These are phyloP conservation scores for Furcifer pardalis DNA, from an alignment of 2,797 vertebrate species.

Conservation along the genomic window DNA sequence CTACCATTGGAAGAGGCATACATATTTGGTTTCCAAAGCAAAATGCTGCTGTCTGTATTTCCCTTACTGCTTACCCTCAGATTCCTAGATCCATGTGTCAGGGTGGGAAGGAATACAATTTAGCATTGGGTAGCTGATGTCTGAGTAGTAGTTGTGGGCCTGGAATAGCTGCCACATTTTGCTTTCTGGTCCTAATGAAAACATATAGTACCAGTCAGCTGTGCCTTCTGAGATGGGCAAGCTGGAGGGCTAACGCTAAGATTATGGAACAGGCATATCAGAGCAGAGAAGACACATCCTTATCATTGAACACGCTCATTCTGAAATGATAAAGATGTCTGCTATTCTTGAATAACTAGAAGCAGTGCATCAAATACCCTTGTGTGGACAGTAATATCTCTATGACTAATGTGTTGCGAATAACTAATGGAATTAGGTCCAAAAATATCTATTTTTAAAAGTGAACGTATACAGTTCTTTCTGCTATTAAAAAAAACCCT, in stretches of 20 bases:
- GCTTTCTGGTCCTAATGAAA: constrained; percentile 58
- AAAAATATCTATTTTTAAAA: constrained; percentile 59
- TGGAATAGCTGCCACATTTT: constrained; percentile 22
- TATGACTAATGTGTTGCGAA: constrained; percentile 61
- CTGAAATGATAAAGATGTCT: constrained; percentile 66
- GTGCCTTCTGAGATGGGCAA: constrained; percentile 51
- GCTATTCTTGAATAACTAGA: constrained; percentile 56
- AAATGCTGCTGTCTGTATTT: not conserved
- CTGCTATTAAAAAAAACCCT: constrained; percentile 32
- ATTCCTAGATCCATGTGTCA: not conserved
- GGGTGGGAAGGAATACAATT: not conserved
- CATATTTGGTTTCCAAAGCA: not conserved
- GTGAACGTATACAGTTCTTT: constrained; percentile 16
- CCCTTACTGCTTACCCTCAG: not conserved
- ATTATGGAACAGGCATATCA: constrained; percentile 53
- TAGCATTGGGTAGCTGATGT: not conserved
- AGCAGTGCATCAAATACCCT: constrained; percentile 63
- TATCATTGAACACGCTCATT: constrained; percentile 41
- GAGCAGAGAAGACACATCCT: constrained; percentile 61
- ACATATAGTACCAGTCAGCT: constrained; percentile 61
- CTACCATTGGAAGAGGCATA: not conserved
- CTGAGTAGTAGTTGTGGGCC: constrained; percentile 4
- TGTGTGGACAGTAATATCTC: constrained; percentile 48
- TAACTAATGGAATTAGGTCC: constrained; percentile 65
- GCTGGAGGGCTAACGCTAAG: constrained; percentile 60